Conservation (phyloP, 2,797 vertebrate genomes). For the Tadarida brasiliensis region DNA sequence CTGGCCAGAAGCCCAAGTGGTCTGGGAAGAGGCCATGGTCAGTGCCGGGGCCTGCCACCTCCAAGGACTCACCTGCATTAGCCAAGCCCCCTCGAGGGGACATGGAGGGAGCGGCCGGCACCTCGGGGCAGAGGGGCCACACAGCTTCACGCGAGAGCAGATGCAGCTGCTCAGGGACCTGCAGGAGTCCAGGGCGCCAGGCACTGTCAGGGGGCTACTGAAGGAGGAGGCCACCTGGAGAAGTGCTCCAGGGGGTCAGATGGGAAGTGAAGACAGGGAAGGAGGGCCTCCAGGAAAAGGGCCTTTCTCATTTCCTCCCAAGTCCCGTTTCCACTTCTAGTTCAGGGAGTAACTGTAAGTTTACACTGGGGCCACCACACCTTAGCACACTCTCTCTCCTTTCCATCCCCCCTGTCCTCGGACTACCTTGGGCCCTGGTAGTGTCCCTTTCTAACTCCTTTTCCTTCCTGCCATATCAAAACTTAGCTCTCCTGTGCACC, state of each 20-base stretch:
- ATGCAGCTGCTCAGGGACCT: fast-evolving
- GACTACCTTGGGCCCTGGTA: background rate
- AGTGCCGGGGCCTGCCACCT: background rate
- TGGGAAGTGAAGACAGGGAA: background rate
- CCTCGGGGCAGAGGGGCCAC: fast-evolving
- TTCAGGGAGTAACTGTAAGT: background rate
- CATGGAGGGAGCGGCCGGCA: background rate
- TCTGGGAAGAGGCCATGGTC: background rate
- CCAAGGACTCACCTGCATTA: background rate
- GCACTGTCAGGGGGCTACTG: fast-evolving
- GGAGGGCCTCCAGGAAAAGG: background rate
- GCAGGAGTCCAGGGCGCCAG: fast-evolving
- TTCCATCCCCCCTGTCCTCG: fast-evolving
- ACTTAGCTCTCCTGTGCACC: background rate
- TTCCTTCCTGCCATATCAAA: background rate
- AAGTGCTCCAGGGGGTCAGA: background rate
- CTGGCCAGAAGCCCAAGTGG: background rate
- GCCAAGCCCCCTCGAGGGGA: background rate
- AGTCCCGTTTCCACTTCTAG: background rate
- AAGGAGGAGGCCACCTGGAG: too few species aligned
- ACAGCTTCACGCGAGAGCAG: background rate
- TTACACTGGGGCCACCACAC: background rate
- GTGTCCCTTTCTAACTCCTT: background rate
- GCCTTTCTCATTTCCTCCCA: background rate
- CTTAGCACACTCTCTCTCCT: background rate